These are phyloP conservation scores for Artemia franciscana DNA, from an alignment of 1,140 invertebrate genomes.

Conservation along the genomic window DNA sequence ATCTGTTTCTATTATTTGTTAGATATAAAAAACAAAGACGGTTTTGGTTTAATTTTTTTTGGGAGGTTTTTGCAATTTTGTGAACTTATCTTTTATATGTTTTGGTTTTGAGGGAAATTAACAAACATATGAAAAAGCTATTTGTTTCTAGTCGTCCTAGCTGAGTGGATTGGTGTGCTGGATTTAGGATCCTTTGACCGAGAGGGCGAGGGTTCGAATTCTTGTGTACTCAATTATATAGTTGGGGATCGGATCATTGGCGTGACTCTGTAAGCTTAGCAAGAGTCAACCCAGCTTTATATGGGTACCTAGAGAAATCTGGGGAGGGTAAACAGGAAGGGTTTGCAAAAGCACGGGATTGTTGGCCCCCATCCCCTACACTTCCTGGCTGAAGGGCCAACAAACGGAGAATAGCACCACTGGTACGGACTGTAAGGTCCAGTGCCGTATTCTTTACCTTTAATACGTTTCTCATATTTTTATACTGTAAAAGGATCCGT, in stretches of 20 bases:
- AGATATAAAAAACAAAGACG: too few relatives aligned
- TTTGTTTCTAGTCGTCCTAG: too few relatives aligned
- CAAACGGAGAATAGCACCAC: background rate
- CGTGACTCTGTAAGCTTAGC: background rate
- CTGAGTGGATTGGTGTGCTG: too few relatives aligned
- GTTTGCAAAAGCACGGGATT: background rate
- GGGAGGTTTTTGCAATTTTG: too few relatives aligned
- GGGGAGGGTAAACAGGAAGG: background rate
- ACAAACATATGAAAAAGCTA: too few relatives aligned
- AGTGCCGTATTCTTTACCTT: background rate
- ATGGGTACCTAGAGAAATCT: background rate
- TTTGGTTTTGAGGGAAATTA: too few relatives aligned
- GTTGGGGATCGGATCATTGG: background rate
- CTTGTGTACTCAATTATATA: background rate
- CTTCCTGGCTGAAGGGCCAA: background rate
- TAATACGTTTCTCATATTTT: too few relatives aligned
- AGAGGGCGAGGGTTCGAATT: background rate
- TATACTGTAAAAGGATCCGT: background rate
- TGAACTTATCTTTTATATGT: too few relatives aligned
- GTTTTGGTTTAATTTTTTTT: too few relatives aligned
- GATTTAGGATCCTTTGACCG: too few relatives aligned
- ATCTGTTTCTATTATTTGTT: too few relatives aligned
- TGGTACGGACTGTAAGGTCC: background rate
- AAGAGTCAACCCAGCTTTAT: background rate
- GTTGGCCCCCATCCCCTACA: background rate